A percentile compares a stretch with the other conserved stretches of the same genome.
phyloP scores from a whole-genome alignment of 2,888 invertebrate genomes.

The Dryomyza anilis region DNA sequence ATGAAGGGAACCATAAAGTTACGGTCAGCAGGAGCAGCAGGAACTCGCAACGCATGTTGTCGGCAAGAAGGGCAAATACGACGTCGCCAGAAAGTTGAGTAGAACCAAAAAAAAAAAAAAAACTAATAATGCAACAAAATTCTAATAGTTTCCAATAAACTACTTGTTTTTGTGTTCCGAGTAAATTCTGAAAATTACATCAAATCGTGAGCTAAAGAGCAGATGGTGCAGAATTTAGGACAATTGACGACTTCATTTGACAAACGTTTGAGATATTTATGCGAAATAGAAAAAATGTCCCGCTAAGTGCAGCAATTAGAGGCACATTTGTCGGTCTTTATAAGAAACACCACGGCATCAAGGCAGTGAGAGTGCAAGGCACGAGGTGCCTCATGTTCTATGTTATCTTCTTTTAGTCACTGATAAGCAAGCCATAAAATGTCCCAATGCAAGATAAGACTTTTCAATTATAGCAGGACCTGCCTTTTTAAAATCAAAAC shows the following conservation, averaged over 20 bases:
- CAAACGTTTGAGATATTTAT: not conserved
- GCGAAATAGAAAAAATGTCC: constrained; percentile 29
- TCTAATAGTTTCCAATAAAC: not conserved
- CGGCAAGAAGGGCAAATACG: too few relatives aligned
- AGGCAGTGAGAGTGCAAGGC: not conserved
- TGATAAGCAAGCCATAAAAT: not conserved
- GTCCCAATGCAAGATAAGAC: constrained; percentile 4
- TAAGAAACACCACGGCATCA: too few relatives aligned
- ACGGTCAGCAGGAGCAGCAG: too few relatives aligned
- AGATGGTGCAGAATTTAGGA: not conserved
- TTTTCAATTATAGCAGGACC: not conserved
- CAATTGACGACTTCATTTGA: not conserved
- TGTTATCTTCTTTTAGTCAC: not conserved
- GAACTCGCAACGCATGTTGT: too few relatives aligned
- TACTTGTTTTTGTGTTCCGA: not conserved
- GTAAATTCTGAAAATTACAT: not conserved
- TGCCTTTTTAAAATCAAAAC: too few relatives aligned
- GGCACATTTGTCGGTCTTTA: constrained; percentile 40
- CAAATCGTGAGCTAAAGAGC: not conserved
- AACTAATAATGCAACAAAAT: too few relatives aligned
- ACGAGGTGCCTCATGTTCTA: constrained; percentile 12
- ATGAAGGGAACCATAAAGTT: too few relatives aligned
- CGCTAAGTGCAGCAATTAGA: constrained; percentile 41
- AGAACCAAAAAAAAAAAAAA: not conserved
- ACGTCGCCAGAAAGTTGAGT: too few relatives aligned